A percentile compares a stretch with the other conserved stretches of the same genome.
Evolutionary conservation across 2,113 vertebrate species (phyloP).

Genomic region (Phylloscopus trochilus): DNA sequence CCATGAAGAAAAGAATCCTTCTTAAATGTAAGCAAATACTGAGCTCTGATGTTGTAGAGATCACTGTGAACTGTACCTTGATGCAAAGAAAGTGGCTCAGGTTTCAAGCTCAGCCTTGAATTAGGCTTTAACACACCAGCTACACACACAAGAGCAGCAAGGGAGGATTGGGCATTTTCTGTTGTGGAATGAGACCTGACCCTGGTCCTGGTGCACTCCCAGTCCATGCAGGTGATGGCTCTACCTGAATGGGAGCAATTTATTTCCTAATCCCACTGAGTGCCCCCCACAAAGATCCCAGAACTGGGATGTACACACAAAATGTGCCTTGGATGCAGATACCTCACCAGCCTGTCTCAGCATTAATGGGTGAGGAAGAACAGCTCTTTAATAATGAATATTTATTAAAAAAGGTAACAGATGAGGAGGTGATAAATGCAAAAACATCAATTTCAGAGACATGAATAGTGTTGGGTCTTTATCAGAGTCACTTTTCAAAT

Average conservation of each 20-base stretch:
- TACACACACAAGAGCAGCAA: background rate
- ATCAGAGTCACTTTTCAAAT: conserved; percentile 22
- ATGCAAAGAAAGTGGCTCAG: background rate
- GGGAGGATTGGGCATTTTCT: background rate
- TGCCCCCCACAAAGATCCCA: background rate
- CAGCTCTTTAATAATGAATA: background rate
- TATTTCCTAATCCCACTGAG: background rate
- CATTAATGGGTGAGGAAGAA: background rate
- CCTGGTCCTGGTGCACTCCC: background rate
- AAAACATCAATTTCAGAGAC: background rate
- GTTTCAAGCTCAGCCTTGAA: background rate
- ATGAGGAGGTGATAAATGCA: background rate
- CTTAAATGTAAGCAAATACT: conserved; percentile 8
- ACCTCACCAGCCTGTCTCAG: background rate
- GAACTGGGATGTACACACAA: background rate
- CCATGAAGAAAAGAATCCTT: background rate
- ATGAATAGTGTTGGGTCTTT: background rate
- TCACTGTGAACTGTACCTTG: background rate
- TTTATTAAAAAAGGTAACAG: background rate
- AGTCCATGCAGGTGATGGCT: background rate
- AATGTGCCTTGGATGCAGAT: background rate
- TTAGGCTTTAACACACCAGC: background rate
- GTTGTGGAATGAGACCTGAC: background rate
- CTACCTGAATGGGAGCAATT: background rate
- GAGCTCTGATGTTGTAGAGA: background rate